phyloP scores from a whole-genome alignment of 2,888 invertebrate species.

The Tetropium fuscum region DNA sequence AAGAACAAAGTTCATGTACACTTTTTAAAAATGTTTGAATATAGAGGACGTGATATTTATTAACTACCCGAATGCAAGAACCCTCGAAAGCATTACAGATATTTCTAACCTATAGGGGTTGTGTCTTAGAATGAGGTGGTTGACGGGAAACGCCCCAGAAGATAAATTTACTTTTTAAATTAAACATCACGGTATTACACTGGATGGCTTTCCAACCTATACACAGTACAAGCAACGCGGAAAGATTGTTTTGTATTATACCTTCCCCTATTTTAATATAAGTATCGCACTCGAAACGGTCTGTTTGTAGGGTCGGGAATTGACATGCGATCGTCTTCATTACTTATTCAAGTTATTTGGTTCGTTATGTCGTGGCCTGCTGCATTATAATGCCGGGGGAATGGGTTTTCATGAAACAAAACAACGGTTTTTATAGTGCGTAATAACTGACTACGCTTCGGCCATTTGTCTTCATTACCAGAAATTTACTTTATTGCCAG shows the following conservation, averaged over 20 bases:
- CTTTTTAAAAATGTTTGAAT: too few species aligned
- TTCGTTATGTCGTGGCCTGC: slow-evolving; percentile 46
- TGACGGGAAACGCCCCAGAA: too few species aligned
- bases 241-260: slow-evolving; percentile 9
- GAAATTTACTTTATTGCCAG: slow-evolving; percentile 20
- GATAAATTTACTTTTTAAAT: slow-evolving; percentile 19
- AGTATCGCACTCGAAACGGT: slow-evolving; percentile 29
- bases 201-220: slow-evolving; percentile 3
- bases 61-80: too few species aligned
- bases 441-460: slow-evolving; percentile 36
- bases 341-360: slow-evolving; percentile 52
- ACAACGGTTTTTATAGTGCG: slow-evolving; percentile 44
- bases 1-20: too few species aligned
- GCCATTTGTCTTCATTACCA: slow-evolving; percentile 28
- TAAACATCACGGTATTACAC: slow-evolving; percentile 7
- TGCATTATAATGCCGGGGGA: slow-evolving; percentile 46
- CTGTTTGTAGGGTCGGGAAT: slow-evolving; percentile 39
- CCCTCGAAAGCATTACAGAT: too few species aligned
- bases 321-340: slow-evolving; percentile 52
- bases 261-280: slow-evolving; percentile 23
- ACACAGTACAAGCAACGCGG: background rate
- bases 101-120: too few species aligned
- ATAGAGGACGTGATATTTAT: too few species aligned
- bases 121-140: too few species aligned
- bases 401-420: slow-evolving; percentile 42